Percentiles rank a stretch among this genome's conserved stretches.
phyloP scores from a whole-genome alignment of 1,140 invertebrate species.

The Zaprionus ornatus region DNA sequence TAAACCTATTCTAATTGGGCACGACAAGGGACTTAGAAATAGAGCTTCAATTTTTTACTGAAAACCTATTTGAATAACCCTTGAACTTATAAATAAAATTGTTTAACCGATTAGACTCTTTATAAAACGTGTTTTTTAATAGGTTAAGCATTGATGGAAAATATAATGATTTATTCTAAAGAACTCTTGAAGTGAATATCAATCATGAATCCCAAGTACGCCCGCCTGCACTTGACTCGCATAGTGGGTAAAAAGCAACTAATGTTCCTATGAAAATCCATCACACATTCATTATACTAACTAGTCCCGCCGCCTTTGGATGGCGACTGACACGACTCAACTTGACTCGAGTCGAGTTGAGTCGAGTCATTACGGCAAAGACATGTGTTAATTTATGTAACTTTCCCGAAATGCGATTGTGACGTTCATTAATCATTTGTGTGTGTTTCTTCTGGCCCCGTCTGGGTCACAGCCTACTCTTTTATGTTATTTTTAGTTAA shows the following conservation, averaged over 20 bases:
- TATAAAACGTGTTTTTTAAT: too few relatives aligned
- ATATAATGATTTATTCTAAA: not conserved
- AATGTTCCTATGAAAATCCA: not conserved
- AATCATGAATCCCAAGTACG: not conserved
- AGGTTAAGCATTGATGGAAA: not conserved
- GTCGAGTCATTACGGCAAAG: conserved; percentile 71
- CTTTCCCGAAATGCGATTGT: conserved; percentile 70
- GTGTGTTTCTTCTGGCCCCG: conserved; percentile 21
- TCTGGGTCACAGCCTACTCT: conserved; percentile 62
- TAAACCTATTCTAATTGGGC: too few relatives aligned
- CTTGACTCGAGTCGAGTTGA: conserved; percentile 24
- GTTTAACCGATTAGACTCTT: too few relatives aligned
- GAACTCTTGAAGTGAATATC: not conserved
- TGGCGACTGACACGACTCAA: conserved; percentile 1
- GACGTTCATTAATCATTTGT: conserved; percentile 79
- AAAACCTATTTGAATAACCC: too few relatives aligned
- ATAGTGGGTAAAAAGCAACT: not conserved
- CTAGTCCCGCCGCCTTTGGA: conserved; percentile 43
- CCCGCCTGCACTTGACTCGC: not conserved
- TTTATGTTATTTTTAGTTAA: conserved; percentile 79
- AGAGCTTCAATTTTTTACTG: too few relatives aligned
- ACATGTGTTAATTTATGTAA: conserved; percentile 83
- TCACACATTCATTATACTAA: conserved; percentile 67
- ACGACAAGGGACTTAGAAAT: too few relatives aligned
- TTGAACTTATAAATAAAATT: too few relatives aligned